Evolutionary conservation across 2,888 invertebrate genomes (phyloP).

Genomic region (Tachina lurida): DNA sequence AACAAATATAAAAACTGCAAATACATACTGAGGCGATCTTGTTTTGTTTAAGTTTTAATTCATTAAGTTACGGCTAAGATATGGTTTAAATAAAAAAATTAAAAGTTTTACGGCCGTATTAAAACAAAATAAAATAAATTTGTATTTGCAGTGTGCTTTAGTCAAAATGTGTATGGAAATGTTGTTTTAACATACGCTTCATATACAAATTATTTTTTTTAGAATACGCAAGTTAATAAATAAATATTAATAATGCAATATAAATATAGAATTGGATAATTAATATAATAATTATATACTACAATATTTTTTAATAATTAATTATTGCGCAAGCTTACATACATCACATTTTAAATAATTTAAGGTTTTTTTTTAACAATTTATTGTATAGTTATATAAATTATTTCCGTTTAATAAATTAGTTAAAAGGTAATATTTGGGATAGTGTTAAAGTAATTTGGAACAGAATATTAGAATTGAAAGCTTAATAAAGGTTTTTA

Average conservation of each 20-base stretch:
- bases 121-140: too few species aligned
- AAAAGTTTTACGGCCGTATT: too few species aligned
- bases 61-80: not conserved
- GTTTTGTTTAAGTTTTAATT: slow-evolving; percentile 15
- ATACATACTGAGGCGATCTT: slow-evolving; percentile 57
- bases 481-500: too few species aligned
- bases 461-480: too few species aligned
- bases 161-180: too few species aligned
- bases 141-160: too few species aligned
- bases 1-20: slow-evolving; percentile 40
- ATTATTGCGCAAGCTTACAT: slow-evolving; percentile 67
- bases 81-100: not conserved
- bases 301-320: slow-evolving; percentile 14
- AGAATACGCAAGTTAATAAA: not conserved
- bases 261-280: slow-evolving; percentile 33
- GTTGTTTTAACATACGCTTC: too few species aligned
- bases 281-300: not conserved
- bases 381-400: not conserved
- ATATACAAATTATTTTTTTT: too few species aligned
- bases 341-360: slow-evolving; percentile 61
- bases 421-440: too few species aligned
- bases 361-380: slow-evolving; percentile 10
- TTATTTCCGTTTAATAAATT: too few species aligned
- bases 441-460: too few species aligned
- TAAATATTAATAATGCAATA: slow-evolving; percentile 33